Evolutionary conservation across 37 sponge, comb jelly and placozoan genomes (phyloP).

Genomic region (Hexactinellida sp.): DNA sequence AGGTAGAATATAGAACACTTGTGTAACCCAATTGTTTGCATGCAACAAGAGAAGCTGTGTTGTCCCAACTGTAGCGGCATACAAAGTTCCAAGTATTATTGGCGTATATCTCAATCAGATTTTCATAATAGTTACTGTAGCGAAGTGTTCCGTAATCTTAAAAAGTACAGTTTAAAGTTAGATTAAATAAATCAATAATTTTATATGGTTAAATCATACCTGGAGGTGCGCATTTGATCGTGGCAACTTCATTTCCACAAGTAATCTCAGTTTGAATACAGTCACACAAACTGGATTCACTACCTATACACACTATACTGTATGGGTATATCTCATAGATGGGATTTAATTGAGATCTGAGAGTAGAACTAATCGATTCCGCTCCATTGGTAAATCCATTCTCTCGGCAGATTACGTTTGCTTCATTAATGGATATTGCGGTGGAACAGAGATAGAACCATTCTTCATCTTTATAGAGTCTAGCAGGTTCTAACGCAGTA

Average conservation of each 20-base stretch:
- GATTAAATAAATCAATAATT: not conserved
- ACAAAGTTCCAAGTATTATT: not conserved
- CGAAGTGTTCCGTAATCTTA: not conserved
- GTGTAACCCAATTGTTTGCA: not conserved
- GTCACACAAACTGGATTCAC: not conserved
- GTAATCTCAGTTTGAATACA: not conserved
- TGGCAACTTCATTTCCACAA: not conserved
- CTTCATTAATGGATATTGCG: not conserved
- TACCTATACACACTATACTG: not conserved
- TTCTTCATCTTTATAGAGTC: not conserved
- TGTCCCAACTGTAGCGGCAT: not conserved
- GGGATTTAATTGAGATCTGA: not conserved
- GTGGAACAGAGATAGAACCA: not conserved
- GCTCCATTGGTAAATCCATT: not conserved
- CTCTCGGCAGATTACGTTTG: not conserved
- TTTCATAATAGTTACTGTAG: not conserved
- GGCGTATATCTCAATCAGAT: not conserved
- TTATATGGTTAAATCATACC: not conserved
- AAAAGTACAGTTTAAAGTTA: not conserved
- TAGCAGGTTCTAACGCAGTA: not conserved
- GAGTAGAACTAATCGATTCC: not conserved
- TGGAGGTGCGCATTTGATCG: not conserved
- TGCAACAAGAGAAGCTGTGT: not conserved
- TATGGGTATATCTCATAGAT: not conserved
- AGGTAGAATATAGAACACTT: not conserved